These are phyloP conservation scores for Sinocyclocheilus anophthalmus DNA, from an alignment of 2,113 vertebrate genomes.

Conservation along the genomic window DNA sequence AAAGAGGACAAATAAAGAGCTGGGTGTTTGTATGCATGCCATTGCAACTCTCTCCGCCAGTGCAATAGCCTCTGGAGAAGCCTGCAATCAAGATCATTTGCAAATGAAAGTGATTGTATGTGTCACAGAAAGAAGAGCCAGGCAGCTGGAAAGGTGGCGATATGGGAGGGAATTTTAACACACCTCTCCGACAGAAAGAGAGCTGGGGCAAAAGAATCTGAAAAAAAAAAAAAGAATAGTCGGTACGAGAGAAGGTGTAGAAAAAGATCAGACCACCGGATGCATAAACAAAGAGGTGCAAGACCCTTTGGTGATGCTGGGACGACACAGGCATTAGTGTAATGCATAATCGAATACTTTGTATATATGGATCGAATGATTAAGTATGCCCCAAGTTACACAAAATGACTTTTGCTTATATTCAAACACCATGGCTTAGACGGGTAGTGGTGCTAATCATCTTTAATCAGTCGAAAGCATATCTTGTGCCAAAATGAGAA, in stretches of 20 bases:
- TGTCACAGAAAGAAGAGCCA: constrained; percentile 48
- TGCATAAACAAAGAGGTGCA: constrained; percentile 22
- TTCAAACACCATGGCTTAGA: too few relatives aligned
- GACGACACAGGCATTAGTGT: too few relatives aligned
- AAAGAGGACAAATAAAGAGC: constrained; percentile 64
- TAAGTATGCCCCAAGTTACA: constrained; percentile 1
- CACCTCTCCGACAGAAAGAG: constrained; percentile 1
- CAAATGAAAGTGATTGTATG: constrained; percentile 63
- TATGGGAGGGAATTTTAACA: constrained; percentile 50
- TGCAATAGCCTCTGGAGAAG: constrained; percentile 51
- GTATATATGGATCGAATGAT: too few relatives aligned
- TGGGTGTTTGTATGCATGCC: constrained; percentile 70
- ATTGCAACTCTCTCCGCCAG: constrained; percentile 22
- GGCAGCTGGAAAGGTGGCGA: constrained; percentile 55
- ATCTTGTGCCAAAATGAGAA: constrained; percentile 5
- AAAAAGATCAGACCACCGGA: too few relatives aligned
- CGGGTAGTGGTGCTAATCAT: background rate
- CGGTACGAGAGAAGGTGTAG: background rate
- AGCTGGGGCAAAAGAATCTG: background rate
- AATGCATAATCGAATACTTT: constrained; percentile 21
- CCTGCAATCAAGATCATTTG: constrained; percentile 55
- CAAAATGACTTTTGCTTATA: constrained; percentile 6
- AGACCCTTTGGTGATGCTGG: constrained; percentile 14
- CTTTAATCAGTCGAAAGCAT: background rate
- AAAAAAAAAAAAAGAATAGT: too few relatives aligned